Conservation (phyloP, 2,113 vertebrate genomes). For the Hemiscyllium ocellatum region DNA sequence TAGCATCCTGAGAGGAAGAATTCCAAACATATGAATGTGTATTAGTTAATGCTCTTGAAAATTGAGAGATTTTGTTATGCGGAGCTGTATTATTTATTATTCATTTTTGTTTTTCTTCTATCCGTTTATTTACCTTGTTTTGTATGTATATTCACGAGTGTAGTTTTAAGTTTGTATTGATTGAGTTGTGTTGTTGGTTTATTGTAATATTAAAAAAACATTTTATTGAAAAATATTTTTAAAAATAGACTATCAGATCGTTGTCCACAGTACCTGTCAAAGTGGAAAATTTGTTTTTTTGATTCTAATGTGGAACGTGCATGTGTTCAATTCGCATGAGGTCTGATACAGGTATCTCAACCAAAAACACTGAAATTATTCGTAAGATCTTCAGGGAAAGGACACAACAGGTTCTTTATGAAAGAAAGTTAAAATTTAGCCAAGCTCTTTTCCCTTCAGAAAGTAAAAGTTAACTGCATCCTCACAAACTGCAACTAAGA, state of each 20-base stretch:
- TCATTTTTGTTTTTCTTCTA: too few species aligned
- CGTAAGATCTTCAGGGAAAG: not conserved
- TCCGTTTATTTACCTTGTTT: too few species aligned
- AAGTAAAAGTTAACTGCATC: not conserved
- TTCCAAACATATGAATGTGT: too few species aligned
- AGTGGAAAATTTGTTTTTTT: not conserved
- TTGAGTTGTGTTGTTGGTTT: too few species aligned
- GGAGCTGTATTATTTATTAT: too few species aligned
- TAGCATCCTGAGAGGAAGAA: too few species aligned
- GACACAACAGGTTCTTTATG: not conserved
- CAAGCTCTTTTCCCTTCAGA: not conserved
- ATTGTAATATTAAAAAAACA: too few species aligned
- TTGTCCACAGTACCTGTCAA: not conserved
- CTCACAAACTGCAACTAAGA: not conserved
- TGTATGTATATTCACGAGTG: too few species aligned
- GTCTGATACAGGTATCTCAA: not conserved
- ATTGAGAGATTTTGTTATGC: too few species aligned
- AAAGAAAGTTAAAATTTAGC: not conserved
- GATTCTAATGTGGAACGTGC: not conserved
- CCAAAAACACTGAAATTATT: not conserved
- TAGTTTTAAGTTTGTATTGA: too few species aligned
- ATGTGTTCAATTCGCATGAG: not conserved
- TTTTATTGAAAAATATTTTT: too few species aligned
- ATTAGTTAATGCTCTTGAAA: too few species aligned
- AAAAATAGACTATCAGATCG: not conserved